Percentiles rank a stretch among this genome's conserved stretches.
Conservation (phyloP, 2,797 vertebrate species). For the Toxotes lorentzi region DNA sequence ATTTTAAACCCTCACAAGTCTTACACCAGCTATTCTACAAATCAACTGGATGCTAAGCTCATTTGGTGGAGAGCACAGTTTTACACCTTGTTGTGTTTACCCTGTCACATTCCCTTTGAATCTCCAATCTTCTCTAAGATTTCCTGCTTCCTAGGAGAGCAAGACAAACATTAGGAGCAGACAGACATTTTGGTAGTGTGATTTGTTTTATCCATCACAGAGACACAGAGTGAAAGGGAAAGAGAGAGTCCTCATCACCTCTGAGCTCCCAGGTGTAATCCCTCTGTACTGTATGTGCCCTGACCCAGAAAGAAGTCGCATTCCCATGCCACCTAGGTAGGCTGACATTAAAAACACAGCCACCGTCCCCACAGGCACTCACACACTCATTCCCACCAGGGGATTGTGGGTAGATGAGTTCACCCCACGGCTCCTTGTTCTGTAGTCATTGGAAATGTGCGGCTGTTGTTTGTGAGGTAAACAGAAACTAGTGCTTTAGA, state of each 20-base stretch:
- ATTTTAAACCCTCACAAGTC: conserved; percentile 17
- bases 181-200: conserved; percentile 64
- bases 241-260: conserved; percentile 78
- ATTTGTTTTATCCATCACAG: conserved; percentile 79
- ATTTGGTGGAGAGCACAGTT: conserved; percentile 50
- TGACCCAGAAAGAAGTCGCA: conserved; percentile 85
- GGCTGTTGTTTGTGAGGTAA: conserved; percentile 70
- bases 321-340: conserved; percentile 80
- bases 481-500: conserved; percentile 60
- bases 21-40: conserved; percentile 35
- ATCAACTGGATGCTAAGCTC: conserved; percentile 51
- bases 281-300: conserved; percentile 81
- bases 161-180: conserved; percentile 66
- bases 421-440: conserved; percentile 71
- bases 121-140: conserved; percentile 66
- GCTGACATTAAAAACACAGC: conserved; percentile 83
- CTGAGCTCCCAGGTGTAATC: conserved; percentile 85
- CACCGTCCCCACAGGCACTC: conserved; percentile 75
- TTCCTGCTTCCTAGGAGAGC: conserved; percentile 65
- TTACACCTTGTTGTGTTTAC: conserved; percentile 69
- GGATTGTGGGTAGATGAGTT: conserved; percentile 83
- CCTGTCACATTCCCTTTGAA: conserved; percentile 51
- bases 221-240: conserved; percentile 54
- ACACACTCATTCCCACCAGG: conserved; percentile 72
- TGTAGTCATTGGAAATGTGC: conserved; percentile 76